Percentiles rank a stretch among this genome's conserved stretches.
phyloP scores from a whole-genome alignment of 2,113 vertebrate species.

The Plotosus lineatus region DNA sequence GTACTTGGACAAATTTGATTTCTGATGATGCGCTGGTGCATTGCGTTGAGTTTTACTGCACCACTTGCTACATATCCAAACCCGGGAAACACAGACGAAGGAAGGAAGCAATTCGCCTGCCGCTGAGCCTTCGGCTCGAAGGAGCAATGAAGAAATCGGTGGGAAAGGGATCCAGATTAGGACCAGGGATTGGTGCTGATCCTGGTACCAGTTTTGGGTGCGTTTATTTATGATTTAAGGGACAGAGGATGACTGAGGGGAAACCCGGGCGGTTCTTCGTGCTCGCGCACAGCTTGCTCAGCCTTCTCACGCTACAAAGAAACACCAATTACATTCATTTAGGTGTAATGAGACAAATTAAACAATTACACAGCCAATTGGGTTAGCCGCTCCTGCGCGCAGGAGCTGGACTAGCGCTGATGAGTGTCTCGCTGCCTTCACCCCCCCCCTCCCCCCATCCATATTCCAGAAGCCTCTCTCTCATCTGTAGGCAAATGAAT shows the following conservation, averaged over 20 bases:
- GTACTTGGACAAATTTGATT: slow-evolving; percentile 10
- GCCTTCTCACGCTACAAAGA: slow-evolving; percentile 47
- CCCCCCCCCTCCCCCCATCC: slow-evolving; percentile 1
- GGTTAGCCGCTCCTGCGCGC: slow-evolving; percentile 49
- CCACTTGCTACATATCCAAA: background rate
- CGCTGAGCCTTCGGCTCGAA: background rate
- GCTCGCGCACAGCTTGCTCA: background rate
- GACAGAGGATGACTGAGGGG: no score
- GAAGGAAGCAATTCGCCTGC: background rate
- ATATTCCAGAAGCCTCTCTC: background rate
- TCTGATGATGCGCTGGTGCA: background rate
- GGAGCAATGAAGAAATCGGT: background rate
- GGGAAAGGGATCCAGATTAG: background rate
- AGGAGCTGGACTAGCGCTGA: background rate
- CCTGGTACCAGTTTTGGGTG: no score
- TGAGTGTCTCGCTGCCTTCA: background rate
- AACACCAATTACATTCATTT: slow-evolving; percentile 69
- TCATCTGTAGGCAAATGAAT: slow-evolving; percentile 35
- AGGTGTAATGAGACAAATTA: slow-evolving; percentile 72
- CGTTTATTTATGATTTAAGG: no score
- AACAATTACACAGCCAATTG: slow-evolving; percentile 74
- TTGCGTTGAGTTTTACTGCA: background rate
- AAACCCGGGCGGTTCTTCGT: slow-evolving; percentile 5
- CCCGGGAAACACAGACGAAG: background rate
- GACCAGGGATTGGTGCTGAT: background rate